Base-by-base conservation (phyloP, 2,113 vertebrate species). In the Pogonocichla stellata region DNA sequence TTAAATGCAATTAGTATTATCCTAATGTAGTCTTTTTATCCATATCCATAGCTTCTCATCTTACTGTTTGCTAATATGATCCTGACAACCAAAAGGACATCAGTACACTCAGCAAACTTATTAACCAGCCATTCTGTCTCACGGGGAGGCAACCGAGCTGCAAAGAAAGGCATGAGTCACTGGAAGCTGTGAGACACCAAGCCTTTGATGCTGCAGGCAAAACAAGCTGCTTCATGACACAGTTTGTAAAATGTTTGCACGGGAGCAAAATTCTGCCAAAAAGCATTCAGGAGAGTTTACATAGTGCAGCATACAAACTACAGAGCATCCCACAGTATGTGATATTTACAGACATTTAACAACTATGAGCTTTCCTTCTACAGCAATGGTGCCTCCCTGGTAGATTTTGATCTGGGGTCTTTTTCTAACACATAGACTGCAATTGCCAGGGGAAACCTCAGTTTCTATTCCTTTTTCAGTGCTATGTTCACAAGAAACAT, bases 141-240 rank as follows among this genome's bases (percentile, higher is more conserved):
- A 15, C 0, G 4, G 71, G 70, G 74, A 90, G 74, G 74, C n/a
- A 91, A 72, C 33, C 8, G 33, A 77, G 43, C 65, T 47, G 78
- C 64, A 70, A n/a, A 88, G 74, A 77, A 88, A 71, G 62, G 43
- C 50, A 9, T 90, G 87, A 96, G 90, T 96, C 93, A 94, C 47
- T 58, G 13, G 22, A 42, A 90, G 71, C 60, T 70, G 38, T 62
- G 82, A 86, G 87, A 80, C 78, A 93, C 43, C 45, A 40, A 57
- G 81, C 78, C 81, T 88, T 89, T 80, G 87, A 87, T 83, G 87
- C 85, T 83, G 54, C 26, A 73, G 90, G 93, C 81, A 83, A 93
- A 96, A 85, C 94, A 94, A 91, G 92, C 56, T 90, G 47, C 67
- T 91, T 93, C 94, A 93, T 70, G 94, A 64, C 34, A 43, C 40